Conservation (phyloP, 2,797 vertebrate species). For the Agapornis canus region DNA sequence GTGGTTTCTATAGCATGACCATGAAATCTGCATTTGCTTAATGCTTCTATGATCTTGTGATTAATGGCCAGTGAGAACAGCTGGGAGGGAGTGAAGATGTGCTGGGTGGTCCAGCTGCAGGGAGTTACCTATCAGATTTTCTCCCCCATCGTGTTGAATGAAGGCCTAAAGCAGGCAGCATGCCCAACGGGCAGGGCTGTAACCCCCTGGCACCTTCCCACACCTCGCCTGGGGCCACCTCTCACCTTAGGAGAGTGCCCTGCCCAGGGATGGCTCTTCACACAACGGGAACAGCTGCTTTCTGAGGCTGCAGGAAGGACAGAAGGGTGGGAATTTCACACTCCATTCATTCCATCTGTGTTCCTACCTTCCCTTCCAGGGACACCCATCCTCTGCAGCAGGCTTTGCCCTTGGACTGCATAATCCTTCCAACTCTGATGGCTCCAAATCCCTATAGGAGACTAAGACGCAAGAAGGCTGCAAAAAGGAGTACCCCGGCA, state of each 20-base stretch:
- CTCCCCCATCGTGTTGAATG: background rate
- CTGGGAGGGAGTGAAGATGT: background rate
- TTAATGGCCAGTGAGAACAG: background rate
- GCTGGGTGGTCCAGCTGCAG: background rate
- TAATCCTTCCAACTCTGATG: background rate
- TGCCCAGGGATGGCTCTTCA: background rate
- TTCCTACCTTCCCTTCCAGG: conserved; percentile 13
- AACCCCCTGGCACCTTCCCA: background rate
- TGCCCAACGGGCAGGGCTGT: background rate
- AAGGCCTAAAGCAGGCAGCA: background rate
- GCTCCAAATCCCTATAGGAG: background rate
- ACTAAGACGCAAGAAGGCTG: background rate
- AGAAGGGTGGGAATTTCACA: background rate
- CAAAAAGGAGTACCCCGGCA: background rate
- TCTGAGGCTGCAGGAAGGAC: background rate
- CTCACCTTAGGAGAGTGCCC: conserved; percentile 1
- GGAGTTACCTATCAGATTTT: background rate
- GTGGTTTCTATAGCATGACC: background rate
- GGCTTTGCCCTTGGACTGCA: background rate
- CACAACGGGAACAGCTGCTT: background rate
- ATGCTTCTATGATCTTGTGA: background rate
- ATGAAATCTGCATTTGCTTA: background rate
- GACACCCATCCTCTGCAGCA: background rate
- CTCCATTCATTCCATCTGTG: conserved; percentile 6
- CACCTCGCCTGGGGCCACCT: background rate